phyloP scores from a whole-genome alignment of 2,113 vertebrate genomes.

The Megalops atlanticus region DNA sequence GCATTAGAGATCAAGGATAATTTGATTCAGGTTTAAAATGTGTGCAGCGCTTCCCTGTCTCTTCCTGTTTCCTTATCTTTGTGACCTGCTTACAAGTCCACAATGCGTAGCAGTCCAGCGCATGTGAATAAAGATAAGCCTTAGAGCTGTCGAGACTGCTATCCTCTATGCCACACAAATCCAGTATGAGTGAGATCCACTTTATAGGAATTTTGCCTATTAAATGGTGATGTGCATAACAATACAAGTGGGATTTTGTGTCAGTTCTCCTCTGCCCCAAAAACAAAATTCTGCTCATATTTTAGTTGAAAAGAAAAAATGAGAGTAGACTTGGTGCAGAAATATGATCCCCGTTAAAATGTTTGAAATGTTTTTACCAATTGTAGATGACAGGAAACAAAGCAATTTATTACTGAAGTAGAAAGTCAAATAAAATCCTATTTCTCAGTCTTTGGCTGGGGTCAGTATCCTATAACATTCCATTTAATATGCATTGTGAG shows the following conservation, averaged over 20 bases:
- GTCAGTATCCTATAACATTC: background rate
- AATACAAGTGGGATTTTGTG: background rate
- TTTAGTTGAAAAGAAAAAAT: background rate
- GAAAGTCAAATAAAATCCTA: background rate
- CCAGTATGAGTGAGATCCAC: background rate
- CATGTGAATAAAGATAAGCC: background rate
- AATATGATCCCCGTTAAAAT: background rate
- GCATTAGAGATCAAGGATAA: background rate
- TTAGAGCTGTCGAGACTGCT: background rate
- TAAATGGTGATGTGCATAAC: background rate
- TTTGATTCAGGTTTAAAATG: conserved; percentile 1
- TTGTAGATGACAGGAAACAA: background rate
- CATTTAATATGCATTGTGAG: background rate
- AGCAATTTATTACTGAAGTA: background rate
- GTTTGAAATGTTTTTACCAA: background rate
- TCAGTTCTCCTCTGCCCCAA: background rate
- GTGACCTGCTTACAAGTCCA: background rate
- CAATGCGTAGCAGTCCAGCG: background rate
- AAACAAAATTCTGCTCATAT: background rate
- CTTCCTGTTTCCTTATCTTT: background rate
- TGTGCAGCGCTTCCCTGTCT: background rate
- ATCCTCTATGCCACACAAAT: background rate
- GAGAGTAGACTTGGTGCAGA: background rate
- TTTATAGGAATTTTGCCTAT: background rate
- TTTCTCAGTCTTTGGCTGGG: background rate